Conservation (phyloP, 2,113 vertebrate species). For the Zapornia atra region DNA sequence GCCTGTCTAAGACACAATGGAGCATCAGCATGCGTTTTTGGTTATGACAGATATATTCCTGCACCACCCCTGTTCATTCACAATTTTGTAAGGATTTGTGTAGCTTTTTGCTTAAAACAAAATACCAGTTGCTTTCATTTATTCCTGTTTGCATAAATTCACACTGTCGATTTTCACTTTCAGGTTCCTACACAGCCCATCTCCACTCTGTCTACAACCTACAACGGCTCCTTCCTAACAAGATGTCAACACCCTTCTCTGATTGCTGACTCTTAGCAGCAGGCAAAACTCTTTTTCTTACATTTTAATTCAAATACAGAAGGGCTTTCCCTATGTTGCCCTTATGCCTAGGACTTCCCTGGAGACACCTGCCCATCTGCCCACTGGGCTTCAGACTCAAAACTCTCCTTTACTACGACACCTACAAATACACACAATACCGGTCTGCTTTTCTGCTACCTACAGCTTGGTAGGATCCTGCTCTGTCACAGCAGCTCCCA, state of each 20-base stretch:
- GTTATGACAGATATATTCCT: not conserved
- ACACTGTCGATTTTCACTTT: slow-evolving; percentile 2
- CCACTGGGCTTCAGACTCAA: not conserved
- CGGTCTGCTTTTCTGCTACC: fast-evolving
- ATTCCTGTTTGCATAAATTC: not conserved
- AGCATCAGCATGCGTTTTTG: not conserved
- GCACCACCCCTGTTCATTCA: not conserved
- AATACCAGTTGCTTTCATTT: not conserved
- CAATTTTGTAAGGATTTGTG: slow-evolving; percentile 2
- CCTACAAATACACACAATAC: not conserved
- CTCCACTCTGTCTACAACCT: not conserved
- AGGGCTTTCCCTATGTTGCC: not conserved
- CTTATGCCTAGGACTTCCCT: not conserved
- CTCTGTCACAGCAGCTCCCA: not conserved
- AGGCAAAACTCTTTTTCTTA: not conserved
- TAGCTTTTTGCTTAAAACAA: slow-evolving; percentile 8
- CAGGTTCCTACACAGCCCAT: not conserved
- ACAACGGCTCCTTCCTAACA: not conserved
- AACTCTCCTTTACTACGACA: not conserved
- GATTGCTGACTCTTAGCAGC: not conserved
- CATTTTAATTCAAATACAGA: not conserved
- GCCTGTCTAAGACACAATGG: slow-evolving; percentile 33
- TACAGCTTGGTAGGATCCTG: not conserved
- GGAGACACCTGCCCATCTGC: not conserved
- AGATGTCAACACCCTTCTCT: not conserved